Base-by-base conservation (phyloP, 2,797 vertebrate species). In the Cynopterus sphinx region DNA sequence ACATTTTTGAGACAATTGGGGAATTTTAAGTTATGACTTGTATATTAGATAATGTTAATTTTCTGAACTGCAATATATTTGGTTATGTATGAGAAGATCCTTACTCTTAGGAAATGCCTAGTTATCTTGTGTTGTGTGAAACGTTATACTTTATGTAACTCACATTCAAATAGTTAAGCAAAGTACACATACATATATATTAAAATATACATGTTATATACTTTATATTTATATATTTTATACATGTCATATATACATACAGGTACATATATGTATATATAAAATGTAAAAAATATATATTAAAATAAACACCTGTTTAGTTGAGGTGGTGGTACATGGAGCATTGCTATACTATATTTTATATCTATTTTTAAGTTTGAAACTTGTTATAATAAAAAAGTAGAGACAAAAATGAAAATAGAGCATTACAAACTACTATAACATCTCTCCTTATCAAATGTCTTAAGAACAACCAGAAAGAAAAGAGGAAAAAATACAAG, bases 291-390 rank as follows among this genome's bases (percentile, higher is more conserved):
- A 46, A 46, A 46, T 75, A 59, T 36, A 78, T 31, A 59, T n/a
- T 81, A 79, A 79, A 84, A 86, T 92, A 53, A 88, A 88, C 10
- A 94, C 8, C 9, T 89, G 33, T 59, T 74, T 84, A 79, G 77
- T 59, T 9, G 55, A 65, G 21, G 13, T 88, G 28, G 19, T 77
- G 71, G 9, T 68, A 75, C 11, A 61, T 39, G 12, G 16, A 15
- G 57, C 22, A 88, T 16, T 74, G 63, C 9, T 91, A 39, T 26
- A 41, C 3, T 61, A 68, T 55, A 16, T 61, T 92, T 75, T 46
- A 21, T 61, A n/a, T 43, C 63, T 65, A 70, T 77, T 53, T 85
- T 92, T 67, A 36, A 53, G 24, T 84, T 67, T 81, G 51, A 84
- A 89, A 74, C 24, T 53, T 70, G 73, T 65, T 36, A 10, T 43